Base-by-base conservation (phyloP, 2,797 vertebrate genomes). In the Danio tinwini region DNA sequence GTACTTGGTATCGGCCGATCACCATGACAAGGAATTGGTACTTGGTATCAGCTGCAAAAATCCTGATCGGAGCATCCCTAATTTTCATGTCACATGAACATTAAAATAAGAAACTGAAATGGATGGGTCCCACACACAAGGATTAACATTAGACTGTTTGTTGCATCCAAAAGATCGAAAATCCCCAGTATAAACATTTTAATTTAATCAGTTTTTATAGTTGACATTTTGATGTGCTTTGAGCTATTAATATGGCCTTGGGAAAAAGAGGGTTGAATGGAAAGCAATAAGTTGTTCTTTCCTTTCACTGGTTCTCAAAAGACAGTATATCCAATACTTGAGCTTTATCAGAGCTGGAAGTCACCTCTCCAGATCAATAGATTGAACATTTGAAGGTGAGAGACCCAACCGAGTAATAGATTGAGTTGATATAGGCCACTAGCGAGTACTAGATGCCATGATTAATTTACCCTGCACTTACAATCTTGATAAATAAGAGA, bases 401-500 rank as follows among this genome's bases (percentile, higher is more conserved):
- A 63, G 40, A 68, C 52, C 21, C 14, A 56, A 76, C 9, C 16
- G 13, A 55, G 72, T 8, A 42, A 63, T 40, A 52, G n/a, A 64
- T 9, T 63, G 12, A 12, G 16, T 53, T 63, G 6, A 40, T 63
- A 3, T 17, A 50, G 40, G 42, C 62, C 47, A 29, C 39, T 29
- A 45, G 14, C 5, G 0, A n/a, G 47, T 17, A 65, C 58, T 61
- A 37, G 17, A 29, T 44, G 5, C 14, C 13, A 76, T 65, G 17
- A 45, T 55, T 55, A 47, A 56, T 76, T 76, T 40, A 45, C 9
- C 17, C 17, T 47, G 19, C 44, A 56, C 75, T 58, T 59, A 59
- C 14, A 49, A 68, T 68, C 17, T 56, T 67, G 19, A 64, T 72
- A 45, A 11, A 72, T 52, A 45, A 17, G 68, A 70, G 56, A 62